Evolutionary conservation across 2,113 vertebrate genomes (phyloP).

Genomic region (Lepus americanus): DNA sequence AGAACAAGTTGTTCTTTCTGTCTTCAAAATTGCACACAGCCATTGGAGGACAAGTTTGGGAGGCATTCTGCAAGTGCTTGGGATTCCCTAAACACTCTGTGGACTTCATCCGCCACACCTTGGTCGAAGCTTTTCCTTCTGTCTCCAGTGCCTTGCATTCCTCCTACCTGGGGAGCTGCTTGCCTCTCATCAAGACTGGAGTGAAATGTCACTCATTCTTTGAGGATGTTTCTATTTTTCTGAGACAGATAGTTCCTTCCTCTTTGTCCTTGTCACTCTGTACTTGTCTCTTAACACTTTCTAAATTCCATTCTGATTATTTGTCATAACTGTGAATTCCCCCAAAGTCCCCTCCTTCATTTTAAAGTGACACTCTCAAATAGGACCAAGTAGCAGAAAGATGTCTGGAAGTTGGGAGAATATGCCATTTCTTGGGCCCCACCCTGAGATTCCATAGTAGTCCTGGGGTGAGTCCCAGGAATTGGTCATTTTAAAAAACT

Average conservation of each 20-base stretch:
- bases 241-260: background rate
- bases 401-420: conserved; percentile 30
- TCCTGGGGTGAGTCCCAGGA: background rate
- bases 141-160: too few relatives aligned
- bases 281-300: background rate
- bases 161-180: background rate
- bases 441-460: background rate
- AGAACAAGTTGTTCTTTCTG: background rate
- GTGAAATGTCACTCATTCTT: background rate
- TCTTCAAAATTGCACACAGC: background rate
- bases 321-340: background rate
- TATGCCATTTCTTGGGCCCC: background rate
- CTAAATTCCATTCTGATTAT: background rate
- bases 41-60: background rate
- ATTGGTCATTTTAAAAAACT: background rate
- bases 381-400: background rate
- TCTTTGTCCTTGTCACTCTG: background rate
- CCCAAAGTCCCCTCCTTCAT: background rate
- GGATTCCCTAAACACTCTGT: background rate
- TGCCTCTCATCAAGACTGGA: background rate
- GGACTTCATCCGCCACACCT: background rate
- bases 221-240: conserved; percentile 26
- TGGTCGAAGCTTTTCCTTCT: background rate
- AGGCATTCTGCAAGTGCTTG: background rate
- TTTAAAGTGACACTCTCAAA: background rate